Evolutionary conservation across 2,113 vertebrate species (phyloP).

Genomic region (Tachycineta bicolor): DNA sequence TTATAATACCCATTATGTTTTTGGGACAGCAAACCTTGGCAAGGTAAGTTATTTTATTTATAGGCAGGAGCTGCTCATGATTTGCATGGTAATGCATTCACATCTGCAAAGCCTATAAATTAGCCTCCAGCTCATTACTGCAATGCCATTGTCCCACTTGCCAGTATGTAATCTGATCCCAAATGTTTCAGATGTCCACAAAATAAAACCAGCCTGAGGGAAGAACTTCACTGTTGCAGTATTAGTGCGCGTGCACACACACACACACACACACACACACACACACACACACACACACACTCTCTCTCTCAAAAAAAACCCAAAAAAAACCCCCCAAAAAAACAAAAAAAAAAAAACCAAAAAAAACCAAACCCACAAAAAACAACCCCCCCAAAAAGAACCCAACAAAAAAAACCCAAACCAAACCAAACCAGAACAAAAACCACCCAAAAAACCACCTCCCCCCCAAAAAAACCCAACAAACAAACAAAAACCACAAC

Average conservation of each 20-base stretch:
- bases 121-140: conserved; percentile 27
- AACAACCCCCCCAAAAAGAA: too few species aligned
- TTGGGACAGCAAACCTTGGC: conserved; percentile 12
- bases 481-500: too few species aligned
- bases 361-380: too few species aligned
- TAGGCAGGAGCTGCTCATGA: background rate
- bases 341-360: too few species aligned
- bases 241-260: background rate
- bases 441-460: too few species aligned
- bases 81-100: conserved; percentile 45
- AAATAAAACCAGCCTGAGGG: conserved; percentile 12
- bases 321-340: accelerated
- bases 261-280: background rate
- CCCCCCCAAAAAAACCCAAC: too few species aligned
- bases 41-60: conserved; percentile 61
- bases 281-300: background rate
- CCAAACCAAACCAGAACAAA: too few species aligned
- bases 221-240: background rate
- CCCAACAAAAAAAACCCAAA: too few species aligned
- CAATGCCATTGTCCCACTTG: conserved; percentile 33
- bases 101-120: conserved; percentile 61
- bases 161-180: background rate
- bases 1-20: conserved; percentile 31
- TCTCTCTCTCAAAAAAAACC: too few species aligned
- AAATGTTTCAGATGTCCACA: conserved; percentile 32